Evolutionary conservation across 1,140 invertebrate species (phyloP).

Genomic region (Drosophila nikananu): DNA sequence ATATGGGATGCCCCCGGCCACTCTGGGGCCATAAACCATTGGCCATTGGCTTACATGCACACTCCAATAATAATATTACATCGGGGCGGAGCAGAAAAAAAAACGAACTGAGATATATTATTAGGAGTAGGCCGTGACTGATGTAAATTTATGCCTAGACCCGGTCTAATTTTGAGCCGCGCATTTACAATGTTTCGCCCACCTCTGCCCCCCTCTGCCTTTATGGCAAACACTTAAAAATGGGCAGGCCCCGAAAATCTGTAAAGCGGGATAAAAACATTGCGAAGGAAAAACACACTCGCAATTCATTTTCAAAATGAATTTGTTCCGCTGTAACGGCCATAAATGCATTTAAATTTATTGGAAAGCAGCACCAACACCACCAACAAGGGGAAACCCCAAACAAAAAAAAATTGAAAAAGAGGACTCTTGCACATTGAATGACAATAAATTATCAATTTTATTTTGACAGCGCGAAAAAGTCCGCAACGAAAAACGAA

Average conservation of each 20-base stretch:
- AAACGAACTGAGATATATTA: constrained; percentile 40
- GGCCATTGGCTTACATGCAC: constrained; percentile 48
- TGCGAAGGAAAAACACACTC: constrained; percentile 57
- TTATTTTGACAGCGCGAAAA: constrained; percentile 84
- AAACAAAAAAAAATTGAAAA: constrained; percentile 30
- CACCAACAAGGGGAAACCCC: constrained; percentile 36
- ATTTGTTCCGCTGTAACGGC: constrained; percentile 82
- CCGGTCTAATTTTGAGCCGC: constrained; percentile 71
- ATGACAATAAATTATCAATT: constrained; percentile 85
- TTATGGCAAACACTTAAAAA: constrained; percentile 38
- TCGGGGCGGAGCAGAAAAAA: constrained; percentile 4
- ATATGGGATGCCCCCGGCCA: constrained; percentile 51
- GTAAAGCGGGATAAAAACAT: constrained; percentile 45
- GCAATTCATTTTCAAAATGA: constrained; percentile 82
- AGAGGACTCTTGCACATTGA: constrained; percentile 68
- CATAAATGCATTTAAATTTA: constrained; percentile 85
- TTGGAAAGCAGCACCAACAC: constrained; percentile 65
- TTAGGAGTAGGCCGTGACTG: constrained; percentile 51
- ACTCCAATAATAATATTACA: constrained; percentile 57
- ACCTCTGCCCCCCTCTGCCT: neutral
- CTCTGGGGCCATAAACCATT: constrained; percentile 66
- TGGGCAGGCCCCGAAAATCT: constrained; percentile 23
- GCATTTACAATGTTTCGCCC: constrained; percentile 72
- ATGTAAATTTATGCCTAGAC: constrained; percentile 76
- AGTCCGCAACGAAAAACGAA: constrained; percentile 65